Evolutionary conservation across 1,140 invertebrate genomes (phyloP).

Genomic region (Lucilia cuprina): DNA sequence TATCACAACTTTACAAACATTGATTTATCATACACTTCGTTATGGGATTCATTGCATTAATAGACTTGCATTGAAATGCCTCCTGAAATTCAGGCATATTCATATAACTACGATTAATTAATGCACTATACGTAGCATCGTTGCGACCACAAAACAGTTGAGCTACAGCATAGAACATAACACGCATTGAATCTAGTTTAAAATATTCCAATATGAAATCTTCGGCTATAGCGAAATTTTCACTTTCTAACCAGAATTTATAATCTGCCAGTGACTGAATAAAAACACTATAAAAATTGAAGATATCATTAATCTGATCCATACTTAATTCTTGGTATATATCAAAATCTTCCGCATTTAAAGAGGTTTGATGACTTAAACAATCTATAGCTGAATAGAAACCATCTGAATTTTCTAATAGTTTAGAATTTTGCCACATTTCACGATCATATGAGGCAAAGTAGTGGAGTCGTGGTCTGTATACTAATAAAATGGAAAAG

Average conservation of each 20-base stretch:
- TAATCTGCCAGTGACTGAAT: constrained; percentile 47
- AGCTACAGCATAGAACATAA: constrained; percentile 56
- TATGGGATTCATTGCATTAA: constrained; percentile 51
- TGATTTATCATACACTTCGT: constrained; percentile 51
- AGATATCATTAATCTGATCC: constrained; percentile 46
- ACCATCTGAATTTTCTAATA: constrained; percentile 52
- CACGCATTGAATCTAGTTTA: constrained; percentile 44
- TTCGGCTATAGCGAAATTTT: constrained; percentile 56
- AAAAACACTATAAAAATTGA: constrained; percentile 52
- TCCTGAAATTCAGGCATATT: constrained; percentile 51
- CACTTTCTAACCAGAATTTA: constrained; percentile 53
- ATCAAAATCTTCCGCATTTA: neutral
- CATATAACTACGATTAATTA: constrained; percentile 55
- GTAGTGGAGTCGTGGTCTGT: constrained; percentile 56
- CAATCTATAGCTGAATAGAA: constrained; percentile 54
- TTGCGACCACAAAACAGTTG: constrained; percentile 52
- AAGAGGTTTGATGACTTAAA: constrained; percentile 44
- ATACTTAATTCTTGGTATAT: constrained; percentile 33
- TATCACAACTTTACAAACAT: constrained; percentile 41
- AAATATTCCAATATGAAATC: constrained; percentile 53
- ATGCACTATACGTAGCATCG: constrained; percentile 41
- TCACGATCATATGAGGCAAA: constrained; percentile 55
- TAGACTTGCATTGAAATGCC: constrained; percentile 47
- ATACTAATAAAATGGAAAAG: constrained; percentile 47
- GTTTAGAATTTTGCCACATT: constrained; percentile 47